These are phyloP conservation scores for Saimiri boliviensis DNA, from an alignment of 2,113 vertebrate genomes.

Conservation along the genomic window DNA sequence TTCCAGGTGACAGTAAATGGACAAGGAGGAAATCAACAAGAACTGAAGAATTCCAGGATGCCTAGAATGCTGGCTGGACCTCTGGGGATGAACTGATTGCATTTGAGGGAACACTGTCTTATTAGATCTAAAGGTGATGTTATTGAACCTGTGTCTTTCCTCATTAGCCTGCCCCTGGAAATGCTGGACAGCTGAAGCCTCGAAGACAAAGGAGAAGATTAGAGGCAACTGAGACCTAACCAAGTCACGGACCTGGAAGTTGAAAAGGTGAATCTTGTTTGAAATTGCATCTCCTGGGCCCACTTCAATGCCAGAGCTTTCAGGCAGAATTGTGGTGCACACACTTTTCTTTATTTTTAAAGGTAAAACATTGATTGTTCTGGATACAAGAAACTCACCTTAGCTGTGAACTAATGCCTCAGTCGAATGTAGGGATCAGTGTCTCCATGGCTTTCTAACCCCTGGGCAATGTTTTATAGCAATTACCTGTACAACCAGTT, in stretches of 20 bases:
- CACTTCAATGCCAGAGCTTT: conserved; percentile 40
- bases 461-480: conserved; percentile 51
- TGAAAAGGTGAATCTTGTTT: conserved; percentile 59
- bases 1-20: neutral
- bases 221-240: conserved; percentile 48
- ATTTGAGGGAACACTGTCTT: neutral
- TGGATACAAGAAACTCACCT: conserved; percentile 58
- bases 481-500: conserved; percentile 68
- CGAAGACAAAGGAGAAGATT: conserved; percentile 30
- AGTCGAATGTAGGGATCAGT: conserved; percentile 28
- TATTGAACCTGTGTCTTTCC: neutral
- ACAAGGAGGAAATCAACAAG: neutral
- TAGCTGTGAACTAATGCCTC: conserved; percentile 57
- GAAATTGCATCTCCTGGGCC: conserved; percentile 56
- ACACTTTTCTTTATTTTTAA: conserved; percentile 58
- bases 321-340: conserved; percentile 30
- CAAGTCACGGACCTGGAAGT: conserved; percentile 17
- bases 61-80: neutral
- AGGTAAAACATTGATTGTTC: conserved; percentile 62
- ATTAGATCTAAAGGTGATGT: neutral
- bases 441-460: conserved; percentile 67
- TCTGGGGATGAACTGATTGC: neutral
- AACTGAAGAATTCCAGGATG: neutral
- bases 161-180: neutral
- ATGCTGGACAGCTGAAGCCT: conserved; percentile 9